Evolutionary conservation across 2,113 vertebrate genomes (phyloP).

Genomic region (Copsychus sechellarum): DNA sequence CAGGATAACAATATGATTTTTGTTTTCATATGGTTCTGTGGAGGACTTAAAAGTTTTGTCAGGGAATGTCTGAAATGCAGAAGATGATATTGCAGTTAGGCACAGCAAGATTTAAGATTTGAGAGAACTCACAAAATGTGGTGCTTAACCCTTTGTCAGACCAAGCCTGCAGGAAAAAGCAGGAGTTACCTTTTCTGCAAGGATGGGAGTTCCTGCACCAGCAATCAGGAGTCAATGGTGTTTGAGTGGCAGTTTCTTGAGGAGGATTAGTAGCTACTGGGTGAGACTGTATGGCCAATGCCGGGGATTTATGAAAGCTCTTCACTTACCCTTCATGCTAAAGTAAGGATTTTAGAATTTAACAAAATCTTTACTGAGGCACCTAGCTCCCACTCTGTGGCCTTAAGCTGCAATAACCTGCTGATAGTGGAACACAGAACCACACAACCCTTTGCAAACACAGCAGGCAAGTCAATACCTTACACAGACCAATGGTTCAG

Average conservation of each 20-base stretch:
- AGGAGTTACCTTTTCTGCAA: background rate
- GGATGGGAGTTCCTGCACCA: background rate
- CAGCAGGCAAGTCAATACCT: background rate
- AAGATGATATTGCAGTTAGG: background rate
- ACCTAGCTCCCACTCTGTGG: background rate
- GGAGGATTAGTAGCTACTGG: background rate
- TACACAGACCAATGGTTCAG: background rate
- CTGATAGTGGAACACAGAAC: background rate
- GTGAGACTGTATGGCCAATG: background rate
- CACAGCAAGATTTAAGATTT: background rate
- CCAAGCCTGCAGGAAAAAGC: background rate
- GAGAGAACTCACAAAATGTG: background rate
- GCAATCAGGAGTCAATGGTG: background rate
- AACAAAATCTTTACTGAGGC: background rate
- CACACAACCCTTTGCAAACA: background rate
- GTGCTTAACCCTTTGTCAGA: background rate
- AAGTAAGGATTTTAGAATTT: background rate
- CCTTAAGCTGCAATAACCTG: background rate
- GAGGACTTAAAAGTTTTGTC: background rate
- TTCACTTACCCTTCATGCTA: background rate
- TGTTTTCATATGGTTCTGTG: background rate
- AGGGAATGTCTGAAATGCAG: background rate
- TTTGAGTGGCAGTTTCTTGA: background rate
- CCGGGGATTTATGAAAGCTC: background rate
- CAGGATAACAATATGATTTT: background rate